These are phyloP conservation scores for human DNA, from an alignment of 2,113 vertebrate species.

Conservation along the genomic window GRCh38 chrX:44271501-44272000, in stretches of 20 bases:
- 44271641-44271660: neutral
- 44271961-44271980: neutral
- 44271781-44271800: neutral
- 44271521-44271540: neutral
- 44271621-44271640: neutral
- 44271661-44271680: neutral
- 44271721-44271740: neutral
- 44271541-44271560: neutral
- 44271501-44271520: neutral
- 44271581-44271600: neutral
- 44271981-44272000: neutral
- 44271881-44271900: neutral
- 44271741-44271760: neutral
- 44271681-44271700: neutral
- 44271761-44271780: constrained; percentile 17
- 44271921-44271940: neutral
- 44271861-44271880: neutral
- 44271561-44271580: neutral
- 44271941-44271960: constrained; percentile 1
- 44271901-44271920: neutral
- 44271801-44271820: neutral
- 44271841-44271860: neutral
- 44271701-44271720: neutral
- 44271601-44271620: neutral
- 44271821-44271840: constrained; percentile 31